These are phyloP conservation scores for Diadema setosum DNA, from an alignment of 35 echinoderm and acorn worm genomes.

Conservation along the genomic window DNA sequence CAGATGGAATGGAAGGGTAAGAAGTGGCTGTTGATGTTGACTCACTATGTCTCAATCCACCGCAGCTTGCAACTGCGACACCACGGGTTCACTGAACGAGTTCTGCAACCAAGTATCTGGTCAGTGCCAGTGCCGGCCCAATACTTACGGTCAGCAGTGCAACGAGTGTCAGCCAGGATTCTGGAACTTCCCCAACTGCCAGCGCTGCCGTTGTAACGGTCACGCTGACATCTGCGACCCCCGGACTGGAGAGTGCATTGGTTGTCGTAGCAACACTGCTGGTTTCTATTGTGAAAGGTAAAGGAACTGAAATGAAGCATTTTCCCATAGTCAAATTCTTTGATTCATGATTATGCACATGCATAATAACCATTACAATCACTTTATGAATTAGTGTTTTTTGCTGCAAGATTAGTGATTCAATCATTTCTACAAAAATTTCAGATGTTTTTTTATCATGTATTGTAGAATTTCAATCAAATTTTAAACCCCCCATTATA, in stretches of 20 bases:
- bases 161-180: conserved; percentile 74
- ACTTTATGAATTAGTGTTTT: too few relatives aligned
- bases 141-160: conserved; percentile 77
- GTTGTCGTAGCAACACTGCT: conserved; percentile 63
- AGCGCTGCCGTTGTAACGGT: conserved; percentile 68
- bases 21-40: too few relatives aligned
- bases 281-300: conserved; percentile 76
- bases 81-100: conserved; percentile 40
- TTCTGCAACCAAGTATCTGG: conserved; percentile 76
- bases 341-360: too few relatives aligned
- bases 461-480: too few relatives aligned
- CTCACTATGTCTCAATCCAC: background rate
- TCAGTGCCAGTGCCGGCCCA: conserved; percentile 64
- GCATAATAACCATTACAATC: too few relatives aligned
- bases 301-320: too few relatives aligned
- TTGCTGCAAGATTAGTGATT: too few relatives aligned
- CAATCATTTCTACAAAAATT: too few relatives aligned
- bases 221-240: conserved; percentile 64
- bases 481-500: too few relatives aligned
- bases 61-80: conserved; percentile 78
- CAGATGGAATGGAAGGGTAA: too few relatives aligned
- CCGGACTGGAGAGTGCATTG: conserved; percentile 49
- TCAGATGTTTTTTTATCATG: too few relatives aligned
- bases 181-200: conserved; percentile 96
- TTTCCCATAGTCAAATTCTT: too few relatives aligned